Evolutionary conservation across 64 coral and sea anemone genomes (phyloP).

Genomic region (Montipora efflorescens): DNA sequence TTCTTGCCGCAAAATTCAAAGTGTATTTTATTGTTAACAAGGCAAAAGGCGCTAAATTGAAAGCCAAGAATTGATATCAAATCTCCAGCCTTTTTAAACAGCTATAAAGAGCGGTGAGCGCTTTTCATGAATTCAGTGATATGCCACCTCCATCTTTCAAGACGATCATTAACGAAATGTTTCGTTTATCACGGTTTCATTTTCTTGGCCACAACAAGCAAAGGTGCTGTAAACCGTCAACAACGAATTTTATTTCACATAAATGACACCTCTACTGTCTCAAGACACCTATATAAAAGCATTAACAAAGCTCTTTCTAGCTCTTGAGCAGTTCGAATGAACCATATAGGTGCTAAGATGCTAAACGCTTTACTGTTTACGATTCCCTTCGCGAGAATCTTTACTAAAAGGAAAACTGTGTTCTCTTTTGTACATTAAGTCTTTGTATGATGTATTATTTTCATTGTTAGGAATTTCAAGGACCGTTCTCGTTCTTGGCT

Average conservation of each 20-base stretch:
- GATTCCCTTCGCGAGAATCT: background rate
- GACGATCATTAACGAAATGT: too few relatives aligned
- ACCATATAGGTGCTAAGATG: background rate
- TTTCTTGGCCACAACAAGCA: background rate
- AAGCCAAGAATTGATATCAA: too few relatives aligned
- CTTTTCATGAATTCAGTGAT: too few relatives aligned
- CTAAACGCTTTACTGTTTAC: background rate
- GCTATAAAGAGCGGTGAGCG: too few relatives aligned
- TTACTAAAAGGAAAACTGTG: background rate
- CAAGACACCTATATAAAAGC: background rate
- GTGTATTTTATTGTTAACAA: too few relatives aligned
- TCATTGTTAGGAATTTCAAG: slow-evolving; percentile 1
- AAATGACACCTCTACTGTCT: background rate
- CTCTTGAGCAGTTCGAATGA: background rate
- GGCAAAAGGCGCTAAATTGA: too few relatives aligned
- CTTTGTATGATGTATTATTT: background rate
- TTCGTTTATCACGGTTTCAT: background rate
- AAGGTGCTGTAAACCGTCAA: background rate
- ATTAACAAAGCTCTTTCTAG: background rate
- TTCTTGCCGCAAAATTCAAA: background rate
- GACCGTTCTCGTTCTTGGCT: background rate
- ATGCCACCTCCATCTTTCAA: too few relatives aligned
- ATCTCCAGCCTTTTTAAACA: too few relatives aligned
- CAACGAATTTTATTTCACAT: background rate
- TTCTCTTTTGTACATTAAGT: background rate